Percentiles rank a stretch among this genome's conserved stretches.
These are phyloP conservation scores for Melipona bicolor DNA, from an alignment of 2,888 invertebrate species.

Conservation along the genomic window DNA sequence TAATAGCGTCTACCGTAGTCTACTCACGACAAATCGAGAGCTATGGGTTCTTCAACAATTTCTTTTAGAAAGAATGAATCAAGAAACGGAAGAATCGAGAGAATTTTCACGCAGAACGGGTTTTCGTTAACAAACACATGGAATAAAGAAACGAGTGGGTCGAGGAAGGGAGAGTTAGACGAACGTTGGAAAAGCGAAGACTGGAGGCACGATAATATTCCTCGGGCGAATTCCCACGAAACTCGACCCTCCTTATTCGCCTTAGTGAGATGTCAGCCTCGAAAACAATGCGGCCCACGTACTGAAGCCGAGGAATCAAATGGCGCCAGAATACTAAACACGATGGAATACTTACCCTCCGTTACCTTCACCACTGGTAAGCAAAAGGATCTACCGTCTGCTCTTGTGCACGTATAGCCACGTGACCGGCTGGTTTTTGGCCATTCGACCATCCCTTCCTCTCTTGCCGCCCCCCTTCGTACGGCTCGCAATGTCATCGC, in stretches of 20 bases:
- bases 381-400: constrained; percentile 23
- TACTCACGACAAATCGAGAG: background rate
- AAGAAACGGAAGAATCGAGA: background rate
- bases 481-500: constrained; percentile 1
- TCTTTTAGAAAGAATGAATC: background rate
- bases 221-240: constrained; percentile 69
- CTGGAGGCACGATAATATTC: constrained; percentile 66
- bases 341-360: constrained; percentile 64
- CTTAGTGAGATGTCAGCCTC: constrained; percentile 72
- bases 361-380: constrained; percentile 7
- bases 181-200: constrained; percentile 5
- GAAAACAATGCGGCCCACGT: constrained; percentile 77
- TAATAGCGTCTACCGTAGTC: too few species aligned
- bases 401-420: constrained; percentile 60
- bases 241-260: constrained; percentile 61
- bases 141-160: constrained; percentile 6
- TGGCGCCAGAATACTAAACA: constrained; percentile 72
- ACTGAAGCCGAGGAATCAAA: constrained; percentile 74
- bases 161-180: background rate
- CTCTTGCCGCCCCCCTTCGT: too few species aligned
- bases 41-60: background rate
- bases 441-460: constrained; percentile 29
- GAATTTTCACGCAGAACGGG: constrained; percentile 15
- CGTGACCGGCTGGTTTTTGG: constrained; percentile 65
- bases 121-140: constrained; percentile 27